A percentile compares a stretch with the other conserved stretches of the same genome.
phyloP scores from a whole-genome alignment of 2,888 invertebrate species.

The Lasioglossum zephyrum region DNA sequence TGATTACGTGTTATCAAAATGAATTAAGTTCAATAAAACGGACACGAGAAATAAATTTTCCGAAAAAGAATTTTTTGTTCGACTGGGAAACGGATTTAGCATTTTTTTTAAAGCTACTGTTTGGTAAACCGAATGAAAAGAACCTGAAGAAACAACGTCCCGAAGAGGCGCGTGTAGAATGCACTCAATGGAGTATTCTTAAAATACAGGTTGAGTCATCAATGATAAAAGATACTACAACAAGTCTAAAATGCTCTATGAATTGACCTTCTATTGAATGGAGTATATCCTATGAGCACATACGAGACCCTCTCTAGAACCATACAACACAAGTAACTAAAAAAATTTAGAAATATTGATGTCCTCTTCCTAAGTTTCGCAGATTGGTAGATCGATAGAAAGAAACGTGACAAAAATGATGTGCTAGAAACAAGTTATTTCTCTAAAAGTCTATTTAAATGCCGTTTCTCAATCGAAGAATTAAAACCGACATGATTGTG shows the following conservation, averaged over 20 bases:
- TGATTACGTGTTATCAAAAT: not conserved
- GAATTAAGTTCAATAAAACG: not conserved
- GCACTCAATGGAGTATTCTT: conserved; percentile 1
- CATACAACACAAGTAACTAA: not conserved
- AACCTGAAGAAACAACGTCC: not conserved
- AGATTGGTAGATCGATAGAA: not conserved
- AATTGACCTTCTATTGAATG: conserved; percentile 8
- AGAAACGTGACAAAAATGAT: not conserved
- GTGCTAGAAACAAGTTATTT: not conserved
- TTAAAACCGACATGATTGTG: not conserved
- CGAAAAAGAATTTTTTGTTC: not conserved
- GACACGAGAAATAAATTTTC: not conserved
- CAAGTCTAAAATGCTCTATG: conserved; percentile 1
- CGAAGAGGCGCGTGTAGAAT: not conserved
- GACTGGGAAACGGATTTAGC: not conserved
- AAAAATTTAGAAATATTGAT: not conserved
- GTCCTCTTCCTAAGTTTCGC: not conserved
- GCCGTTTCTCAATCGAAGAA: not conserved
- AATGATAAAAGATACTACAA: conserved; percentile 20
- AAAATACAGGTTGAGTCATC: conserved; percentile 11
- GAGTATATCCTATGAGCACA: conserved; percentile 1
- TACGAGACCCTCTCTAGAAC: not conserved
- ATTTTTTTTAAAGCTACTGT: not conserved
- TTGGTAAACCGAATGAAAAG: not conserved
- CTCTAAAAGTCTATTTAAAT: not conserved